phyloP scores from a whole-genome alignment of 2,113 vertebrate species.

The Xenopus borealis region DNA sequence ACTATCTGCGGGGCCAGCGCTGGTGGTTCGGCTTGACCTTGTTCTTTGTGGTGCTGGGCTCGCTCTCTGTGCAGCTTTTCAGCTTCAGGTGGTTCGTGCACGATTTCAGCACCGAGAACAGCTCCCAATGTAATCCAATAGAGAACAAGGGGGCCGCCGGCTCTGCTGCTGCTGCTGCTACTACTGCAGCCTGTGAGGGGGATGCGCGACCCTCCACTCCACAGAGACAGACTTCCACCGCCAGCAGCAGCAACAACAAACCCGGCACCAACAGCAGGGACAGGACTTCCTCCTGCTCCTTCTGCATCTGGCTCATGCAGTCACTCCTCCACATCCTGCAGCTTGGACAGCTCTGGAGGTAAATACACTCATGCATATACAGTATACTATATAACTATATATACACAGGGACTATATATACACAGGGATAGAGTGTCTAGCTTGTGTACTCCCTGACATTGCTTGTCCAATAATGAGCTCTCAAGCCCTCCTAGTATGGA shows the following conservation, averaged over 20 bases:
- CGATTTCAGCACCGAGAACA: slow-evolving; percentile 87
- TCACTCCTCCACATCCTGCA: slow-evolving; percentile 92
- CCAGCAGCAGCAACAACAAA: slow-evolving; percentile 57
- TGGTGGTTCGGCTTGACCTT: slow-evolving; percentile 98
- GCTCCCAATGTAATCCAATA: slow-evolving; percentile 49
- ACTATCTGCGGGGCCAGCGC: slow-evolving; percentile 85
- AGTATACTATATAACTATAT: too few species aligned
- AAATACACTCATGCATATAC: slow-evolving; percentile 42
- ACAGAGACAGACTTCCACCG: slow-evolving; percentile 83
- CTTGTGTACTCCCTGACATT: too few species aligned
- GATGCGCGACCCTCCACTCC: slow-evolving; percentile 77
- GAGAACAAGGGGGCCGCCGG: slow-evolving; percentile 79
- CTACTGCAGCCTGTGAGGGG: slow-evolving; percentile 77
- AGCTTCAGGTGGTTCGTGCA: slow-evolving; percentile 96
- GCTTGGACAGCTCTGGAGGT: slow-evolving; percentile 96
- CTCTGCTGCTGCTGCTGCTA: too few species aligned
- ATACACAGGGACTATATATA: too few species aligned
- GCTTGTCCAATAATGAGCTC: too few species aligned
- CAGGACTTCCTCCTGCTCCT: slow-evolving; percentile 78
- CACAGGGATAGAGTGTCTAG: too few species aligned
- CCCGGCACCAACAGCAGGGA: slow-evolving; percentile 43
- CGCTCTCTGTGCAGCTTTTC: slow-evolving; percentile 91
- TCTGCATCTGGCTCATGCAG: slow-evolving; percentile 89
- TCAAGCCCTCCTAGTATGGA: too few species aligned
- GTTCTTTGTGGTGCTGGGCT: slow-evolving; percentile 93